Evolutionary conservation across 2,888 invertebrate genomes (phyloP).

Genomic region (Auanema sp.): DNA sequence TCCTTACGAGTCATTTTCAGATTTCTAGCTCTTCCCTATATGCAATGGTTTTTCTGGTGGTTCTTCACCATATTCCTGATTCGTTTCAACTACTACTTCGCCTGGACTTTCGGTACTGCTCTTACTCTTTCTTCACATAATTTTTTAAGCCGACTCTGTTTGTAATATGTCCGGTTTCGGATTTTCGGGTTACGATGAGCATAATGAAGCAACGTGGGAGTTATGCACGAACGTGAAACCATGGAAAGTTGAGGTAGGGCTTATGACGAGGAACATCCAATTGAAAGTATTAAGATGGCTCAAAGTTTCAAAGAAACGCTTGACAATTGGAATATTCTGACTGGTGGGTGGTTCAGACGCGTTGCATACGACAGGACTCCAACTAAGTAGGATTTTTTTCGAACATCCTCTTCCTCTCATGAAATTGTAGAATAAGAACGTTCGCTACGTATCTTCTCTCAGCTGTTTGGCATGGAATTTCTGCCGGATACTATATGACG

Average conservation of each 20-base stretch:
- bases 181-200: constrained; percentile 77
- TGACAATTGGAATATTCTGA: constrained; percentile 91
- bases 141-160: constrained; percentile 78
- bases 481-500: constrained; percentile 29
- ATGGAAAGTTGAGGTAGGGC: constrained; percentile 79
- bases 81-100: constrained; percentile 64
- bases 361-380: constrained; percentile 85
- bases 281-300: constrained; percentile 72
- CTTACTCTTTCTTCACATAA: neutral
- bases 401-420: neutral
- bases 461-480: constrained; percentile 30
- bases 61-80: constrained; percentile 50
- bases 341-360: constrained; percentile 86
- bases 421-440: constrained; percentile 19
- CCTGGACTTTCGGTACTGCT: constrained; percentile 51
- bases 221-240: constrained; percentile 88
- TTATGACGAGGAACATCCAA: neutral
- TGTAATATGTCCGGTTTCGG: constrained; percentile 92
- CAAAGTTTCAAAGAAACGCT: constrained; percentile 84
- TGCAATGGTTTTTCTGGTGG: constrained; percentile 49
- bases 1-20: constrained; percentile 4
- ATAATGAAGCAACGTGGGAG: constrained; percentile 83
- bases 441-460: constrained; percentile 26
- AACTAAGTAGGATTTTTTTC: constrained; percentile 61
- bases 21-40: constrained; percentile 32